Evolutionary conservation across 2,888 invertebrate species (phyloP), one percentile per base, ranked within the genome.

Genomic region (Synergus gifuensis): DNA sequence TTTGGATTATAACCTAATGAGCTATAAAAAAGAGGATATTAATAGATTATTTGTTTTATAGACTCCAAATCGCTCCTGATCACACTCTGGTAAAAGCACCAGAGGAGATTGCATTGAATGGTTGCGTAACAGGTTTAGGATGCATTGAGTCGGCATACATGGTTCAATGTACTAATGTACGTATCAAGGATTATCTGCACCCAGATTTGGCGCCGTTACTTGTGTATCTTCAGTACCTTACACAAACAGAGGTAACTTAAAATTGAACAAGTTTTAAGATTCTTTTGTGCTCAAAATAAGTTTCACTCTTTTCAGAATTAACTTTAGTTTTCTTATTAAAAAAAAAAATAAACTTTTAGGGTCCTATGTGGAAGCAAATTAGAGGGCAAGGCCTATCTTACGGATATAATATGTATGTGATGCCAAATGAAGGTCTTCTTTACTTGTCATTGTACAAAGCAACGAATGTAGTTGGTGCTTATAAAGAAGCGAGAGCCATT

Each of bases 371-470:
- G 97, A 95, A 95, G 77, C 94, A 96, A 91, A 96, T 98, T 84
- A 94, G 98, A 85, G 98, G 98, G 60, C 95, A 95, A 88, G 98
- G 98, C 0, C 94, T 97, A 77, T 95, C 98, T 0, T 98, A 98
- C 92, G 94, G 95, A 78, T 98, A 96, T 93, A 94, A 94, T 86
- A 94, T 96, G 87, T 93, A 93, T 77, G 91, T 95, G 42, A 93
- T 94, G 83, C 94, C 94, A 5, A 94, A 95, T 89, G 95, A 96
- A 92, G 96, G 96, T 3, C 92, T 96, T 40, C 91, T 98, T 62
- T 95, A 95, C 86, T 94, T 98, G 88, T 93, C 95, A 0, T 94
- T 98, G 73, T 95, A 95, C 89, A 94, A 95, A 87, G 96, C 98
- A 60, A 96, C 97, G 18, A 96, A 98, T 91, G 94, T 96, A 0